phyloP scores from a whole-genome alignment of 1,140 invertebrate genomes.

The Bombus impatiens region DNA sequence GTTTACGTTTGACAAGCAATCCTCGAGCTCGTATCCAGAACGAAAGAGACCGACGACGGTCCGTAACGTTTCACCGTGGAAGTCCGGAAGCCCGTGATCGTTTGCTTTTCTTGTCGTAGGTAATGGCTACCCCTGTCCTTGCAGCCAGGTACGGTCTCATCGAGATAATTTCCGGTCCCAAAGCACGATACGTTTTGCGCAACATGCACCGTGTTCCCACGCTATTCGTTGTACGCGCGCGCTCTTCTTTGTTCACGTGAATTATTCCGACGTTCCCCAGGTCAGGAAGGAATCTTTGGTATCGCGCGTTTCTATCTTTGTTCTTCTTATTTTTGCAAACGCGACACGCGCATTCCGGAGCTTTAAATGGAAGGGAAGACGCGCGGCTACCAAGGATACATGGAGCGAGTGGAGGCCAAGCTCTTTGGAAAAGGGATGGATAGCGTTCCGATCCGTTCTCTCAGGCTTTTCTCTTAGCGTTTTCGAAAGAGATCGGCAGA shows the following conservation, averaged over 20 bases:
- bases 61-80: background rate
- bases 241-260: background rate
- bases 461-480: background rate
- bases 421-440: background rate
- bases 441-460: background rate
- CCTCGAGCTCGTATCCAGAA: background rate
- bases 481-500: background rate
- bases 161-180: constrained; percentile 18
- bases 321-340: background rate
- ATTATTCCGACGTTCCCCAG: background rate
- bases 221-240: background rate
- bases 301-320: background rate
- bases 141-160: background rate
- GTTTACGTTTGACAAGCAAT: constrained; percentile 56
- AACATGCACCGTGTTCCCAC: background rate
- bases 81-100: constrained; percentile 20
- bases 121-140: background rate
- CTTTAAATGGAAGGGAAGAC: no score
- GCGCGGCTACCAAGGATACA: no score
- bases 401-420: no score
- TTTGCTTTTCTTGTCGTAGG: background rate
- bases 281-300: background rate
- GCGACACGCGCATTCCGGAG: background rate
- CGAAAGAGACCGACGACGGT: background rate
- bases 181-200: background rate